A percentile compares a stretch with the other conserved stretches of the same genome.
Conservation (phyloP, 2,113 vertebrate species). For the Calidris pygmaea region DNA sequence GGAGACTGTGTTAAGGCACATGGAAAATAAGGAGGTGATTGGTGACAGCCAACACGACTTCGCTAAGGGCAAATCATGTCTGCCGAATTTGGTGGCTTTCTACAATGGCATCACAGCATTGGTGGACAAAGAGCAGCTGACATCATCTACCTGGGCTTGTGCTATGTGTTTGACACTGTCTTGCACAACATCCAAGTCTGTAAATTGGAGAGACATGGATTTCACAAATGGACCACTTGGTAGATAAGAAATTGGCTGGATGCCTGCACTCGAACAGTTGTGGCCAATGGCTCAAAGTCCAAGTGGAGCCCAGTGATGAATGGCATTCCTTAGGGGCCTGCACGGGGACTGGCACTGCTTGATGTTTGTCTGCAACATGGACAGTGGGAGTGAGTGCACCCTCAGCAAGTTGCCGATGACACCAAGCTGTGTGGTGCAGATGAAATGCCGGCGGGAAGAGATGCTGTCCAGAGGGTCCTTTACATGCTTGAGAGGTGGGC, state of each 20-base stretch:
- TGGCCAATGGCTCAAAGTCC: background rate
- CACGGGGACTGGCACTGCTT: no score
- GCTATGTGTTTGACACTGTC: background rate
- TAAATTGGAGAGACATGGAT: background rate
- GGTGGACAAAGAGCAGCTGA: background rate
- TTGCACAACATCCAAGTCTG: background rate
- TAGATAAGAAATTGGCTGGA: background rate
- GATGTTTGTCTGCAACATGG: no score
- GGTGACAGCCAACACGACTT: background rate
- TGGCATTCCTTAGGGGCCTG: no score
- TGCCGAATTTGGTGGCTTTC: background rate
- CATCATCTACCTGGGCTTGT: background rate
- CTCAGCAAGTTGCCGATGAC: no score
- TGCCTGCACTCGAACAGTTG: background rate
- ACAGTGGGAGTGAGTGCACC: no score
- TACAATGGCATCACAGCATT: background rate
- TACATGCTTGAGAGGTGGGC: background rate
- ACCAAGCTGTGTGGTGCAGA: no score
- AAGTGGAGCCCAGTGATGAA: no score
- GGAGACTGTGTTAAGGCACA: background rate
- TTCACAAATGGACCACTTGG: background rate
- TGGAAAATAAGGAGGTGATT: background rate
- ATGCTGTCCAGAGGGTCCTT: no score
- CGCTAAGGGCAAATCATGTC: background rate
- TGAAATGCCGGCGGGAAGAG: no score